These are phyloP conservation scores for Muscidifurax raptorellus DNA, from an alignment of 1,140 invertebrate species.

Conservation along the genomic window DNA sequence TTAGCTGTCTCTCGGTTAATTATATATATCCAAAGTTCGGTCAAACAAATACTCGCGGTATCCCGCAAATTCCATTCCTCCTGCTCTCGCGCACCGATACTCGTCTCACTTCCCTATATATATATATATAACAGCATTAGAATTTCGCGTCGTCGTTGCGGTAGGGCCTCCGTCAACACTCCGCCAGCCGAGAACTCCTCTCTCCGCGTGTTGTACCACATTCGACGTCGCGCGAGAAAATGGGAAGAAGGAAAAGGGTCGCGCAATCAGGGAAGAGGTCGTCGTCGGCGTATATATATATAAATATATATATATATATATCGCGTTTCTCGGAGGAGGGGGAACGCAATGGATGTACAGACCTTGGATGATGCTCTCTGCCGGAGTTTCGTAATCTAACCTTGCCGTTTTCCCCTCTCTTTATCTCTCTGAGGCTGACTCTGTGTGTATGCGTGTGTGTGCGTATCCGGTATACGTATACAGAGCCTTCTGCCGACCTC, in stretches of 20 bases:
- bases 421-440: too few relatives aligned
- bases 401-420: slow-evolving; percentile 59
- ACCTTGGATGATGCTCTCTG: slow-evolving; percentile 53
- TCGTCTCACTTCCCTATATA: too few relatives aligned
- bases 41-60: background rate
- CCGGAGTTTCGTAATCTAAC: slow-evolving; percentile 61
- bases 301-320: too few relatives aligned
- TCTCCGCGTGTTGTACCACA: background rate
- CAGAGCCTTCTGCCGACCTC: background rate
- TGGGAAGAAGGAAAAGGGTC: slow-evolving; percentile 60
- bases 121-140: too few relatives aligned
- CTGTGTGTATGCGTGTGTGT: background rate
- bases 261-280: slow-evolving; percentile 3
- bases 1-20: background rate
- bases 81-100: too few relatives aligned
- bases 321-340: too few relatives aligned
- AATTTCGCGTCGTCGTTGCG: background rate
- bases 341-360: slow-evolving; percentile 11
- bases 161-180: too few relatives aligned
- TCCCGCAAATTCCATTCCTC: too few relatives aligned
- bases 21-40: background rate
- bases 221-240: background rate
- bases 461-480: background rate
- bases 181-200: too few relatives aligned
- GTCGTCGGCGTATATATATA: background rate